Conservation (phyloP, 2,797 vertebrate species). For the Tachyglossus aculeatus region DNA sequence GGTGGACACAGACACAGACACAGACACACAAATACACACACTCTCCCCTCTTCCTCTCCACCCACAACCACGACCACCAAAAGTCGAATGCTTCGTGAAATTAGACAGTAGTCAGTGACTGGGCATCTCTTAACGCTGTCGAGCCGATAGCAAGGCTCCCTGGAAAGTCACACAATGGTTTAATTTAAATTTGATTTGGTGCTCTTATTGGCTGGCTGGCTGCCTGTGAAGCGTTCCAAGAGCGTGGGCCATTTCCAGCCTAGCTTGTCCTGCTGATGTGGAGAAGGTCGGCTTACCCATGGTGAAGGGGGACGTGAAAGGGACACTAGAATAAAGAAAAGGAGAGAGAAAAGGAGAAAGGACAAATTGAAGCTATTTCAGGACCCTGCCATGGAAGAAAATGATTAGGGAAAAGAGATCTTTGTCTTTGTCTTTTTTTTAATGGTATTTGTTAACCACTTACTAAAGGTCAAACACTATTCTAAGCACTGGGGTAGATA, state of each 20-base stretch:
- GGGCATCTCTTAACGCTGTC: not conserved
- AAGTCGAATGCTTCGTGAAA: not conserved
- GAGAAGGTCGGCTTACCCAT: slow-evolving; percentile 20
- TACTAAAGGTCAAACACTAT: too few species aligned
- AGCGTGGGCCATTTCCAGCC: not conserved
- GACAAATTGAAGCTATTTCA: not conserved
- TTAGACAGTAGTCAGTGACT: not conserved
- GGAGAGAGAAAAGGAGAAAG: not conserved
- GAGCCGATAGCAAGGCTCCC: not conserved
- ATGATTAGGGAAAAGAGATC: slow-evolving; percentile 19
- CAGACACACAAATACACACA: too few species aligned
- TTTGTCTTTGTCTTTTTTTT: not conserved
- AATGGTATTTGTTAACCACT: too few species aligned
- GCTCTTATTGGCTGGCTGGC: slow-evolving; percentile 13
- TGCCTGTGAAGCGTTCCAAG: slow-evolving; percentile 2
- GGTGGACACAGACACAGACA: too few species aligned
- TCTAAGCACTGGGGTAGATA: too few species aligned
- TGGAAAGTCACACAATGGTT: slow-evolving; percentile 31
- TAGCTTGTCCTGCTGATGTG: not conserved
- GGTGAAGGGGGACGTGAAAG: slow-evolving; percentile 3
- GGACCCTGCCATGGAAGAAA: slow-evolving; percentile 21
- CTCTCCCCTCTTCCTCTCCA: too few species aligned
- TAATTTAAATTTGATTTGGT: slow-evolving; percentile 39
- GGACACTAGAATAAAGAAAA: not conserved
- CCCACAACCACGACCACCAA: not conserved